Conservation (phyloP, 2,888 invertebrate species). For the Vanessa cardui region DNA sequence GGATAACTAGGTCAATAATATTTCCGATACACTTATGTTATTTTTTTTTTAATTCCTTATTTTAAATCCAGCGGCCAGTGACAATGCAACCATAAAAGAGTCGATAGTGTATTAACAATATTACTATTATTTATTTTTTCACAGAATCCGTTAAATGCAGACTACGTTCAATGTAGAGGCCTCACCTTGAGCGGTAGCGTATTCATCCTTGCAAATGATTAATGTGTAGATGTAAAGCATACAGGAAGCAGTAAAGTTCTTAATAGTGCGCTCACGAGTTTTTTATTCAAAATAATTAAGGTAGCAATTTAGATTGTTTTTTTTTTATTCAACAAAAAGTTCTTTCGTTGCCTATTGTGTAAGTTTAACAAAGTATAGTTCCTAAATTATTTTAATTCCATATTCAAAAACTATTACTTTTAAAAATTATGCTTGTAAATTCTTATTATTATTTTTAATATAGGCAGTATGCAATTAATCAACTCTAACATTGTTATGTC, state of each 20-base stretch:
- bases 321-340: background rate
- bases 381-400: too few relatives aligned
- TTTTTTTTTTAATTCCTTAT: too few relatives aligned
- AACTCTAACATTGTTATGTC: slow-evolving; percentile 37
- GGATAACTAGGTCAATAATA: too few relatives aligned
- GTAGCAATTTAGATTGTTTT: background rate
- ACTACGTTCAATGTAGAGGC: slow-evolving; percentile 40
- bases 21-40: too few relatives aligned
- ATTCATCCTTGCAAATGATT: slow-evolving; percentile 48
- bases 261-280: slow-evolving; percentile 14
- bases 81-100: too few relatives aligned
- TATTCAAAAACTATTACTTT: too few relatives aligned
- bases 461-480: slow-evolving; percentile 37
- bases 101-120: too few relatives aligned
- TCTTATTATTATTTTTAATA: background rate
- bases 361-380: too few relatives aligned
- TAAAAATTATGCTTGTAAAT: background rate
- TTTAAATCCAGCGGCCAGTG: too few relatives aligned
- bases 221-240: slow-evolving; percentile 21
- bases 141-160: background rate
- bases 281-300: slow-evolving; percentile 10
- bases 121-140: background rate
- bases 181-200: slow-evolving; percentile 55
- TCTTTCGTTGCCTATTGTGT: background rate
- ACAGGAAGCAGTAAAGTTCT: slow-evolving; percentile 39